Percentiles rank a stretch among this genome's conserved stretches.
Conservation (phyloP, 2,888 invertebrate species). For the Ypsolopha scabrella region DNA sequence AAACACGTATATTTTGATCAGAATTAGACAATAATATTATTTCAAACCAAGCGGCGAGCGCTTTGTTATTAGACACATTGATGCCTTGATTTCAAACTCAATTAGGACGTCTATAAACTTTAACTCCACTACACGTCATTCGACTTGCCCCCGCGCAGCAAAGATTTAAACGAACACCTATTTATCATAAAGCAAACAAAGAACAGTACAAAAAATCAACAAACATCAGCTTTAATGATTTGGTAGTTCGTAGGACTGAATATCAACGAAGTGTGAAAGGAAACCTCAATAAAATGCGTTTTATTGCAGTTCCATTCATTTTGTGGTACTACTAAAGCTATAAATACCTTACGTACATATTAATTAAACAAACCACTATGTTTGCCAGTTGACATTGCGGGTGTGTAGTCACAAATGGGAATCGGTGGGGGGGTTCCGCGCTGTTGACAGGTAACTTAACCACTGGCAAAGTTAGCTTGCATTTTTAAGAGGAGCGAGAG, state of each 20-base stretch:
- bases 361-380: constrained; percentile 23
- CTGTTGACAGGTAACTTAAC: too few species aligned
- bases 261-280: constrained; percentile 55
- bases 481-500: too few species aligned
- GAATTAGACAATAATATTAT: too few species aligned
- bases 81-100: too few species aligned
- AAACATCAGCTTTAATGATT: constrained; percentile 62
- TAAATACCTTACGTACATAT: constrained; percentile 27
- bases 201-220: constrained; percentile 53
- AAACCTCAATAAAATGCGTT: constrained; percentile 59
- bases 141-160: constrained; percentile 2
- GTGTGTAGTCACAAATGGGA: too few species aligned
- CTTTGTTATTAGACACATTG: too few species aligned
- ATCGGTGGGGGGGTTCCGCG: too few species aligned
- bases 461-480: too few species aligned
- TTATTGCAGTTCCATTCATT: constrained; percentile 48
- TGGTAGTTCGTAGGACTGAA: constrained; percentile 58
- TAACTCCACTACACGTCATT: background rate
- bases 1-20: too few species aligned
- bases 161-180: constrained; percentile 52
- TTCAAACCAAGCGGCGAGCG: too few species aligned
- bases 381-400: too few species aligned
- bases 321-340: constrained; percentile 15
- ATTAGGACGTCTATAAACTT: background rate
- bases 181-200: constrained; percentile 68